phyloP scores from a whole-genome alignment of 2,797 vertebrate genomes.

The Tangara arthus region DNA sequence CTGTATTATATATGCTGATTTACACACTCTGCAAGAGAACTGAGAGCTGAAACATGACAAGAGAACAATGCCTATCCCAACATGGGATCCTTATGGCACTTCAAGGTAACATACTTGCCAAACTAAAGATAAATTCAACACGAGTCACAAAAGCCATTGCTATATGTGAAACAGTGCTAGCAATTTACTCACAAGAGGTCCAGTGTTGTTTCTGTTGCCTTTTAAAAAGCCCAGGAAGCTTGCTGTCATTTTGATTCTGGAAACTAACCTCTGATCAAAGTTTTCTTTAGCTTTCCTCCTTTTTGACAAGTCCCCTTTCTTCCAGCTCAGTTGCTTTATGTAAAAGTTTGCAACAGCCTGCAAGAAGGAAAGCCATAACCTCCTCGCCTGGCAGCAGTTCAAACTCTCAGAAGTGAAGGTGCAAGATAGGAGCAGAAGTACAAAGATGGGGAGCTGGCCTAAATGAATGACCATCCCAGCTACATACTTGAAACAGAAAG shows the following conservation, averaged over 20 bases:
- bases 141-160: background rate
- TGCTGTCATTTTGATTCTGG: slow-evolving; percentile 44
- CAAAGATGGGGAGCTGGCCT: background rate
- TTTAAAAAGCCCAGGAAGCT: slow-evolving; percentile 33
- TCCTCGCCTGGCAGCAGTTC: background rate
- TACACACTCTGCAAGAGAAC: slow-evolving; percentile 4
- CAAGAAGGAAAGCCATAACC: background rate
- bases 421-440: background rate
- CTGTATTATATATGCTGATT: background rate
- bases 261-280: slow-evolving; percentile 47
- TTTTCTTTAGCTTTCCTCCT: slow-evolving; percentile 5
- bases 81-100: background rate
- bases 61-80: background rate
- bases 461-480: background rate
- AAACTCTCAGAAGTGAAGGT: background rate
- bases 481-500: background rate
- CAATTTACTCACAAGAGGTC: slow-evolving; percentile 11
- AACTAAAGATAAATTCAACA: slow-evolving; percentile 25
- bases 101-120: background rate
- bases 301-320: background rate
- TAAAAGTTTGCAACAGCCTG: background rate
- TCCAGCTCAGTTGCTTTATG: background rate
- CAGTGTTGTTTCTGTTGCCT: background rate
- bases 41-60: background rate
- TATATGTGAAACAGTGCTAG: background rate